Evolutionary conservation across 2,888 invertebrate genomes (phyloP).

Genomic region (Amphimallon solstitiale): DNA sequence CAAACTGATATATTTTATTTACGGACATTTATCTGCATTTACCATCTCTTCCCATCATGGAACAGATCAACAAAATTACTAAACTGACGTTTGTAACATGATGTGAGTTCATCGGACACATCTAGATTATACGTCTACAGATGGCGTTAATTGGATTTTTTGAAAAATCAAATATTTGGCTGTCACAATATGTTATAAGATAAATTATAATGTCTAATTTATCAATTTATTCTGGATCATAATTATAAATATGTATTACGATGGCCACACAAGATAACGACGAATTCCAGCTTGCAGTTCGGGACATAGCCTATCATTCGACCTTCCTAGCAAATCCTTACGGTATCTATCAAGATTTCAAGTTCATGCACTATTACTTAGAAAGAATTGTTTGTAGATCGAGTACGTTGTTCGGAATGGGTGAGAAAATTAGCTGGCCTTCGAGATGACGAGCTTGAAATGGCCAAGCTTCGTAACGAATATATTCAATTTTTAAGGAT

Average conservation of each 20-base stretch:
- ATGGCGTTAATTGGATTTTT: constrained; percentile 15
- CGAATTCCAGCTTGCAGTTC: constrained; percentile 60
- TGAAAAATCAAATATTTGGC: constrained; percentile 31
- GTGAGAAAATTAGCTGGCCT: constrained; percentile 63
- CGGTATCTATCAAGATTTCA: constrained; percentile 50
- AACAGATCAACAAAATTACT: too few relatives aligned
- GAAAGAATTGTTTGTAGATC: constrained; percentile 56
- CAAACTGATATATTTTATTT: too few relatives aligned
- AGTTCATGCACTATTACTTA: too few relatives aligned
- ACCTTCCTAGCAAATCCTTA: constrained; percentile 58
- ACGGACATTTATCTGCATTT: too few relatives aligned
- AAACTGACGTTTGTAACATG: too few relatives aligned
- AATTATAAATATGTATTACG: constrained; percentile 40
- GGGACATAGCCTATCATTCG: constrained; percentile 59
- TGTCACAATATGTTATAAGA: constrained; percentile 24
- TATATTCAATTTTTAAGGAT: constrained; percentile 66
- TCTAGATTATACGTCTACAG: too few relatives aligned
- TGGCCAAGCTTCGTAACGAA: constrained; percentile 64
- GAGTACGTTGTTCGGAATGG: constrained; percentile 68
- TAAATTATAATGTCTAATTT: constrained; percentile 35
- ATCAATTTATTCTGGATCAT: constrained; percentile 11
- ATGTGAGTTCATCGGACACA: too few relatives aligned
- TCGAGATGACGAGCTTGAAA: constrained; percentile 62
- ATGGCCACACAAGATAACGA: constrained; percentile 60
- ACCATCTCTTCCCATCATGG: too few relatives aligned